Conservation (phyloP, 2,888 invertebrate species). For the Ceramica pisi region DNA sequence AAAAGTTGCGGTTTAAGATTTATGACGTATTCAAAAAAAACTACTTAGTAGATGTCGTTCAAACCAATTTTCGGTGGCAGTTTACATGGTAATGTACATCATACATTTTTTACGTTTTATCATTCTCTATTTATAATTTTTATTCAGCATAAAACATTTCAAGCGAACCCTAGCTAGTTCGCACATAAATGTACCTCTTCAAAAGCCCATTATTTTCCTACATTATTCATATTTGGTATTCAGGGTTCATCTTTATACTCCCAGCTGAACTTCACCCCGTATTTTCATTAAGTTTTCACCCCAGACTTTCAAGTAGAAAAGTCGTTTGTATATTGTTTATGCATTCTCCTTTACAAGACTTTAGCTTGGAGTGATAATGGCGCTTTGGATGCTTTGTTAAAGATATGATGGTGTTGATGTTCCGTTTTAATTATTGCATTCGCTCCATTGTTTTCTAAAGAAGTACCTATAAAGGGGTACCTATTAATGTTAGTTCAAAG, state of each 20-base stretch:
- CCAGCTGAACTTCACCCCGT: slow-evolving; percentile 45
- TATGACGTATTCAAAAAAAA: too few relatives aligned
- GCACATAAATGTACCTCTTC: slow-evolving; percentile 25
- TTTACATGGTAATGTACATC: too few relatives aligned
- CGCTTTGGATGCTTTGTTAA: neutral
- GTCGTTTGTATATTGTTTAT: slow-evolving; percentile 49
- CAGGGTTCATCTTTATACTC: slow-evolving; percentile 50
- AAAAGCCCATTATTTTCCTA: slow-evolving; percentile 52
- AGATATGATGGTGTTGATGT: neutral
- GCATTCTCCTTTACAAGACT: slow-evolving; percentile 21
- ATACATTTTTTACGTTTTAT: too few relatives aligned
- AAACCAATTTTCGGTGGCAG: too few relatives aligned
- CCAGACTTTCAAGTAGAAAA: slow-evolving; percentile 14
- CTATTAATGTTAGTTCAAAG: too few relatives aligned
- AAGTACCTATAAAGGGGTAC: too few relatives aligned
- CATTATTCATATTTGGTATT: slow-evolving; percentile 63
- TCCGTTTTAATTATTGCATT: neutral
- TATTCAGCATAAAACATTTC: slow-evolving; percentile 16
- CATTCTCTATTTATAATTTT: too few relatives aligned
- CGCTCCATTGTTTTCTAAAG: too few relatives aligned
- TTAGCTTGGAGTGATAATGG: slow-evolving; percentile 33
- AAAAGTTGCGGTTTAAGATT: too few relatives aligned
- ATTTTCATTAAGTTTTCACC: slow-evolving; percentile 63
- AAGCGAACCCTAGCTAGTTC: slow-evolving; percentile 6
- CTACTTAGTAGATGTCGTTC: too few relatives aligned